Evolutionary conservation across 2,113 vertebrate genomes (phyloP).

Genomic region (Petaurus breviceps): DNA sequence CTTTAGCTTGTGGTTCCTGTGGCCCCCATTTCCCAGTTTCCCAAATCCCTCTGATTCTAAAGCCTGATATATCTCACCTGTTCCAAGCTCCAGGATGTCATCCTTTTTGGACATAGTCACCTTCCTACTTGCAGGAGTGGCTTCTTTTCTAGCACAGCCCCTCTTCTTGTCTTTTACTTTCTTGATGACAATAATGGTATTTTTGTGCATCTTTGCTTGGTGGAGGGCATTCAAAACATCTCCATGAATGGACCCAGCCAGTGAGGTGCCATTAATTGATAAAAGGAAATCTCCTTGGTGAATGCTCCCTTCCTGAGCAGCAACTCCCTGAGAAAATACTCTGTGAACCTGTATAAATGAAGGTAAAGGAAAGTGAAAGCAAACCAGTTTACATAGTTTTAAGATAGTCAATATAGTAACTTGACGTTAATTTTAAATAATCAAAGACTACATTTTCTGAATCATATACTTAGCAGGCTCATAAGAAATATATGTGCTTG

Average conservation of each 20-base stretch:
- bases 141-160: conserved; percentile 75
- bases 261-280: conserved; percentile 89
- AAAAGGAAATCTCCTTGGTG: conserved; percentile 90
- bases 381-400: neutral
- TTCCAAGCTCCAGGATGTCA: conserved; percentile 76
- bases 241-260: conserved; percentile 88
- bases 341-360: conserved; percentile 90
- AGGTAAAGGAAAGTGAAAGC: conserved; percentile 15
- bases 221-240: conserved; percentile 91
- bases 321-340: conserved; percentile 92
- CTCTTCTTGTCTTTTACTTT: conserved; percentile 82
- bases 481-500: neutral
- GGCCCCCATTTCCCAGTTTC: too few relatives aligned
- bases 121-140: conserved; percentile 72
- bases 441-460: neutral
- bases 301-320: conserved; percentile 91
- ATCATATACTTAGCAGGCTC: neutral
- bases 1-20: neutral
- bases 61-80: conserved; percentile 83
- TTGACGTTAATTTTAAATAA: neutral
- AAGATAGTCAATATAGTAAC: neutral
- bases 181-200: conserved; percentile 88
- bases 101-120: conserved; percentile 73
- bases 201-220: conserved; percentile 87
- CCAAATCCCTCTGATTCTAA: conserved; percentile 61